These are phyloP conservation scores for Anas platyrhynchos DNA, from an alignment of 2,113 vertebrate species.

Conservation along the genomic window DNA sequence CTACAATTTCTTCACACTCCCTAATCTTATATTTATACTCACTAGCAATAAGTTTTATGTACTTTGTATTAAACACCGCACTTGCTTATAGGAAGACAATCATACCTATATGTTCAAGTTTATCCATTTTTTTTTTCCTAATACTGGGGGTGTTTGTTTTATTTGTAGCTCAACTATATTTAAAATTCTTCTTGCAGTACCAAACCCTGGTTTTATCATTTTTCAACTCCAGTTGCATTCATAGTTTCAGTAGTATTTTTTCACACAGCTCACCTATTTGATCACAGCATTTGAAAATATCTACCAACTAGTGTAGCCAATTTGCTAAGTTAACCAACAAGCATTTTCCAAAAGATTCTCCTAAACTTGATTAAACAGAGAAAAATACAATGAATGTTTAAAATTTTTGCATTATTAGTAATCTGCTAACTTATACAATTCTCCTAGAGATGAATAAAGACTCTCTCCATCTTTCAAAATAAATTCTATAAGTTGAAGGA, in stretches of 20 bases:
- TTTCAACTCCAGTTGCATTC: neutral
- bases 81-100: neutral
- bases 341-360: neutral
- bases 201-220: neutral
- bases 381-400: neutral
- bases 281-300: neutral
- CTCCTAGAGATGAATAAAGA: neutral
- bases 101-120: neutral
- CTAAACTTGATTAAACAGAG: neutral
- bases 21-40: neutral
- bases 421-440: neutral
- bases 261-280: neutral
- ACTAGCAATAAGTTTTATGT: neutral
- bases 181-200: neutral
- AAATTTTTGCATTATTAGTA: neutral
- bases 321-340: neutral
- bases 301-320: neutral
- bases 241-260: neutral
- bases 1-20: neutral
- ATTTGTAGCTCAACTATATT: neutral
- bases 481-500: neutral
- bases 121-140: neutral
- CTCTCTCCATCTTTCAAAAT: neutral
- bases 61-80: neutral
- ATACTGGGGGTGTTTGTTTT: neutral